Evolutionary conservation across 2,113 vertebrate species (phyloP).

Genomic region (Centrocercus urophasianus): DNA sequence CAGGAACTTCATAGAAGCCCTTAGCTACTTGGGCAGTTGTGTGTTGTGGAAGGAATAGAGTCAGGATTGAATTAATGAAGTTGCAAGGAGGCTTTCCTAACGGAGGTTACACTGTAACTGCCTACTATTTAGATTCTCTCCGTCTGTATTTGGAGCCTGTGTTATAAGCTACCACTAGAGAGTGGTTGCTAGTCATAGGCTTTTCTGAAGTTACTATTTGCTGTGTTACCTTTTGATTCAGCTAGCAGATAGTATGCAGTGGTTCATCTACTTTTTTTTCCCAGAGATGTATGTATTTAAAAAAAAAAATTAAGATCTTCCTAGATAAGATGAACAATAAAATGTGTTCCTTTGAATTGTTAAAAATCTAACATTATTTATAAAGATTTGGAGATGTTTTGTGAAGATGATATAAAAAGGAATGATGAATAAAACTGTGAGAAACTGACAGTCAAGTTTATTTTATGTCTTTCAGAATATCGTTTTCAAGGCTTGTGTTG

Average conservation of each 20-base stretch:
- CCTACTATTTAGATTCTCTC: background rate
- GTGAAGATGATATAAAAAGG: background rate
- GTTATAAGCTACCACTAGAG: background rate
- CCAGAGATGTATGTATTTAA: too few relatives aligned
- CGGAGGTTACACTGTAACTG: background rate
- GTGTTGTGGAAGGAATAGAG: background rate
- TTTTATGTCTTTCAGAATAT: constrained; percentile 24
- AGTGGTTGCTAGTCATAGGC: background rate
- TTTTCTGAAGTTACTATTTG: constrained; percentile 9
- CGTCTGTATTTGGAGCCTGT: background rate
- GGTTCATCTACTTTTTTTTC: background rate
- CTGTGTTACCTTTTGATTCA: background rate
- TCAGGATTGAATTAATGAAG: background rate
- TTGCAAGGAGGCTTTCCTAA: background rate
- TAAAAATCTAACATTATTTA: background rate
- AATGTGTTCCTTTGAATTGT: background rate
- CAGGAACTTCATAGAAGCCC: background rate
- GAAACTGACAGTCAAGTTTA: background rate
- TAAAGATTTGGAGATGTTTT: background rate
- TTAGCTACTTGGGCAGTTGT: background rate
- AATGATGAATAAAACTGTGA: constrained; percentile 1
- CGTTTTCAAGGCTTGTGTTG: background rate
- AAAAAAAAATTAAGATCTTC: background rate
- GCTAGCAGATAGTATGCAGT: background rate
- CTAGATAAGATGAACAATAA: background rate